A percentile compares a stretch with the other conserved stretches of the same genome.
phyloP scores from a whole-genome alignment of 2,113 vertebrate species.

The Xiphophorus hellerii region DNA sequence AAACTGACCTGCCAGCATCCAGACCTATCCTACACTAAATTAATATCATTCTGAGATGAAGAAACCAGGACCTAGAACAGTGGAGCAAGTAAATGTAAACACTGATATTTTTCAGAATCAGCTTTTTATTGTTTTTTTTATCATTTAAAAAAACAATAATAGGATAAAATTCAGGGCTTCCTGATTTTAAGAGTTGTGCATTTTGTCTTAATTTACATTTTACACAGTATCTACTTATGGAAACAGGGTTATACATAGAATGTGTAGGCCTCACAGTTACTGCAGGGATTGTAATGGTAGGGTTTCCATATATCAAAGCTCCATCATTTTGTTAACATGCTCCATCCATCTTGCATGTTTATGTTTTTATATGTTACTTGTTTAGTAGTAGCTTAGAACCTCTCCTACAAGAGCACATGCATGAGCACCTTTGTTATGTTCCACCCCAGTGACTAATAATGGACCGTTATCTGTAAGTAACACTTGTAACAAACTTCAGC shows the following conservation, averaged over 20 bases:
- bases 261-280: constrained; percentile 19
- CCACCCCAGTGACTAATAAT: constrained; percentile 62
- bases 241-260: constrained; percentile 7
- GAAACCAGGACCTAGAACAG: no score
- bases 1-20: no score
- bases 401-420: constrained; percentile 43
- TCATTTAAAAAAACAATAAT: no score
- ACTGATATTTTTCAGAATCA: no score
- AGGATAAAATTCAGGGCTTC: no score
- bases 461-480: constrained; percentile 63
- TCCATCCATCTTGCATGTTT: constrained; percentile 57
- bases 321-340: constrained; percentile 36
- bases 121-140: no score
- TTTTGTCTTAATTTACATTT: background rate
- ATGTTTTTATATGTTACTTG: constrained; percentile 45
- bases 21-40: no score
- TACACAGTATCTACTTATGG: background rate
- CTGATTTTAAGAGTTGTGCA: background rate
- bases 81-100: no score
- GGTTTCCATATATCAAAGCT: constrained; percentile 28
- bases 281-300: constrained; percentile 43
- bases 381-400: constrained; percentile 37
- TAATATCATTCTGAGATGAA: no score
- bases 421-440: constrained; percentile 51
- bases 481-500: constrained; percentile 30